Base-by-base conservation (phyloP, 2,888 invertebrate genomes). In the Corythucha ciliata region DNA sequence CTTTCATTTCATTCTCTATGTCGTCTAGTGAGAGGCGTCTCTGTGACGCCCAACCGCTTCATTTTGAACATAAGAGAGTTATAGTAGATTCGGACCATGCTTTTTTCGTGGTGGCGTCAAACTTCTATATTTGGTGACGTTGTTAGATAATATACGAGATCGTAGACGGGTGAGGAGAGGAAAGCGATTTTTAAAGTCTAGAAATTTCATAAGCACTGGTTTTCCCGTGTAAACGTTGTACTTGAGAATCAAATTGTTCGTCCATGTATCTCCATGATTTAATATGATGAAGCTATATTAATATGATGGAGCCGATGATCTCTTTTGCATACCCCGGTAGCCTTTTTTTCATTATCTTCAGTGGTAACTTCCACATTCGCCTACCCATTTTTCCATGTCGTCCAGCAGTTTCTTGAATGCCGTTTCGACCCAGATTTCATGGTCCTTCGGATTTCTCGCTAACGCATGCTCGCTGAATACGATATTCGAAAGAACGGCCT, bases 251-350 rank as follows among this genome's bases (percentile, higher is more conserved):
- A 49, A 18, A 22, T 49, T 49, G 20, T 40, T 49, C 6, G 40
- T 49, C 49, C 49, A 49, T 12, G 24, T 33, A 50, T 50, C 50
- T 6, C 50, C 50, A 27, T 42, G 49, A 45, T 25, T 18, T 1
- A 44, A 22, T 10, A 49, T 42, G 3, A n/a, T 26, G n/a, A 24
- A 44, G 14, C 10, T 20, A 8, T 26, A 16, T 12, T 27, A 25
- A 2, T 18, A 2, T 16, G 10, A 3, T 22, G 45, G 18, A 45
- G 7, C 32, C 29, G 12, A 18, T 21, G n/a, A 29, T 21, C 32
- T 16, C 3, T 3, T 7, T 3, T 20, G 20, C 18, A 12, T 14
- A 16, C 20, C 32, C 3, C 16, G 41, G 41, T 5, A 41, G 24
- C 3, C 8, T 14, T 20, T 41, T 22, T 21, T 21, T 27, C 10